phyloP scores from a whole-genome alignment of 2,113 vertebrate species.

The Pampusana beccarii region DNA sequence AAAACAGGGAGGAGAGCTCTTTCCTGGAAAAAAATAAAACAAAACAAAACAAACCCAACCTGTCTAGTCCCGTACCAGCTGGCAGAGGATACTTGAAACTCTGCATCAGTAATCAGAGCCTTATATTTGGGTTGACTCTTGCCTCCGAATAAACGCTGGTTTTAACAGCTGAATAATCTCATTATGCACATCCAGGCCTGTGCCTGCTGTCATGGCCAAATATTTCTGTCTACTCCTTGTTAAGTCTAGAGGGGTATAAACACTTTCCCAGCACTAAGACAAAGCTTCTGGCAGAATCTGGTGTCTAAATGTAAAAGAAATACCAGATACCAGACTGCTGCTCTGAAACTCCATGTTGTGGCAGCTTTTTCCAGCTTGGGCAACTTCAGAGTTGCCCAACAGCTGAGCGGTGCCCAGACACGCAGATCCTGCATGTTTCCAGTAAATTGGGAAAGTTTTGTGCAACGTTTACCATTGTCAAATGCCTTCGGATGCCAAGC shows the following conservation, averaged over 20 bases:
- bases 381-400: neutral
- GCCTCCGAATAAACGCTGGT: neutral
- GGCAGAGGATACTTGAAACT: constrained; percentile 4
- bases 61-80: neutral
- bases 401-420: fast-evolving
- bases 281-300: neutral
- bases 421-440: fast-evolving
- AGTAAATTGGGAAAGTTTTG: fast-evolving
- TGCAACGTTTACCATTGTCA: neutral
- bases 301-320: neutral
- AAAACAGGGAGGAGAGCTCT: neutral
- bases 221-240: neutral
- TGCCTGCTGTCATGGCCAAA: fast-evolving
- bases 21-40: neutral
- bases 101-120: neutral
- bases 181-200: neutral
- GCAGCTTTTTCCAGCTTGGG: neutral
- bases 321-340: neutral
- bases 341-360: neutral
- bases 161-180: neutral
- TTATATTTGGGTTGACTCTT: neutral
- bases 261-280: neutral
- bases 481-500: neutral
- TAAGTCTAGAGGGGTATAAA: neutral
- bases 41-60: too few relatives aligned